Evolutionary conservation across 1,140 invertebrate species (phyloP), one percentile per base, ranked within the genome.

Genomic region (Diabrotica undecimpunctata): DNA sequence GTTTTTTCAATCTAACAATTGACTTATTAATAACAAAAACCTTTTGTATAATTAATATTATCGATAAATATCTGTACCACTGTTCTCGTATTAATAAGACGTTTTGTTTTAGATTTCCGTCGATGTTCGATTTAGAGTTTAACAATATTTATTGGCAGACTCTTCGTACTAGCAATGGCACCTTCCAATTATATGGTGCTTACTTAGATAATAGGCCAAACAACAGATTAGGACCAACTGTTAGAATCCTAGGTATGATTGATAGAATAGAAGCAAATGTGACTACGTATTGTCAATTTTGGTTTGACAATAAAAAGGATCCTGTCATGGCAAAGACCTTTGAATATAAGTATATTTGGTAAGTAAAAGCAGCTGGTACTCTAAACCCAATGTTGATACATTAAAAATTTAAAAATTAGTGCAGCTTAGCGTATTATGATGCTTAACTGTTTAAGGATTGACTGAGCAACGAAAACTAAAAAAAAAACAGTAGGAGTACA

Each of bases 321-420:
- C 85, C 88, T 0, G 87, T 90, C 4, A 85, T 96, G 14, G 86
- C 92, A 5, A 90, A 90, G 70, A 87, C 86, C 4, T 85, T 92
- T 62, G 93, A 95, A 77, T 96, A 96, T 79, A 95, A 95, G 74
- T 96, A 96, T 76, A 92, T 95, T 66, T 97, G 94, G 94, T 70
- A 62, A 66, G 66, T 64, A 10, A n/a, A 25, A 25, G 25, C 25
- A 25, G 4, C 25, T 25, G 25, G 1, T 25, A 25, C 25, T 25
- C 25, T 25, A n/a, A 53, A 12, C 51, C n/a, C 6, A 25, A 25
- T 25, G 1, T 25, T 25, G 25, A 4, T 25, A 25, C 4, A 2
- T 25, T 25, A 25, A 25, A 4, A 25, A 25, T 25, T 2, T 1
- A 25, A 25, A 25, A 25, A 25, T 25, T 25, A 25, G 25, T 25